phyloP scores from a whole-genome alignment of 35 echinoderm and acorn worm species.

The Holothuria glaberrima region DNA sequence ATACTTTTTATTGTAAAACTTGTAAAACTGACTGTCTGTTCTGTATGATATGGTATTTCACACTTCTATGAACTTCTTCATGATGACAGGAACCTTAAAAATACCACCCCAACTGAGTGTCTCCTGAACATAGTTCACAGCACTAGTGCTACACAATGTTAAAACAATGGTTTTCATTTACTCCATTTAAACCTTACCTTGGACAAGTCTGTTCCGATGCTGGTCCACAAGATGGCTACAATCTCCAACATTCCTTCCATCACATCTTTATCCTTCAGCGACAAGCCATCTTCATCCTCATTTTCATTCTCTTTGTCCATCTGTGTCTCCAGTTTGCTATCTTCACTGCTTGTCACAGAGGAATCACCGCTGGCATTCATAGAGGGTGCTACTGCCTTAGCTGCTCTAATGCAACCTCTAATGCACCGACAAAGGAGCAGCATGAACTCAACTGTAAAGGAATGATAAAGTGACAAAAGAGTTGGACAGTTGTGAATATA shows the following conservation, averaged over 20 bases:
- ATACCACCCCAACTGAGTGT: no score
- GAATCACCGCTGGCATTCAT: slow-evolving; percentile 47
- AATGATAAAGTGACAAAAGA: not conserved
- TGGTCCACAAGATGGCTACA: slow-evolving; percentile 89
- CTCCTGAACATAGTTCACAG: no score
- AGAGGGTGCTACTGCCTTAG: slow-evolving; percentile 39
- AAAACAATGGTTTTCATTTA: no score
- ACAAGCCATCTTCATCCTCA: slow-evolving; percentile 69
- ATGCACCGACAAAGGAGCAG: slow-evolving; percentile 82
- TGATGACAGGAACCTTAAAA: no score
- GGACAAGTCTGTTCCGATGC: slow-evolving; percentile 63
- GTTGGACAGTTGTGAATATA: no score
- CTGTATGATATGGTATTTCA: no score
- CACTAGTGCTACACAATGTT: no score
- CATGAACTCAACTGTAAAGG: slow-evolving; percentile 70
- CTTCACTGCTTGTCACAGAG: slow-evolving; percentile 10
- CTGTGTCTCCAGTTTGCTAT: slow-evolving; percentile 2
- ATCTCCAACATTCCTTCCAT: slow-evolving; percentile 96
- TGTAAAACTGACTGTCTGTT: no score
- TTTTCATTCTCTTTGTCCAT: slow-evolving; percentile 55
- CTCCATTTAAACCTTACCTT: slow-evolving; percentile 57
- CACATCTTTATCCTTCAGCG: slow-evolving; percentile 82
- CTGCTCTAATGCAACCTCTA: slow-evolving; percentile 74
- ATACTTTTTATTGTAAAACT: no score
- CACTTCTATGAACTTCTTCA: no score